phyloP scores from a whole-genome alignment of 2,113 vertebrate genomes.

The Bombycilla garrulus region DNA sequence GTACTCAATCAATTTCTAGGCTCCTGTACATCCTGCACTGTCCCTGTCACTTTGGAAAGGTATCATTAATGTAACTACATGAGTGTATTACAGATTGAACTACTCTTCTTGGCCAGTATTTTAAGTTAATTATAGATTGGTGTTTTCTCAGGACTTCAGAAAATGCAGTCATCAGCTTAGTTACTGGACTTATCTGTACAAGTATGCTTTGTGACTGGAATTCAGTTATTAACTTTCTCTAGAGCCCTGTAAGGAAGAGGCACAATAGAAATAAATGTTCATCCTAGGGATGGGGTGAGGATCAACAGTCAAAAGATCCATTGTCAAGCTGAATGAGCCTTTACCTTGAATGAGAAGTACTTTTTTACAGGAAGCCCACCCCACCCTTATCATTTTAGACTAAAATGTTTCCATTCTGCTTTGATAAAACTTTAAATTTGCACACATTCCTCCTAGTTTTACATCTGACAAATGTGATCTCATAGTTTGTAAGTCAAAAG shows the following conservation, averaged over 20 bases:
- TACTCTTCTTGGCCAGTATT: background rate
- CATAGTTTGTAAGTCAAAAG: background rate
- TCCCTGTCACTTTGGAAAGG: background rate
- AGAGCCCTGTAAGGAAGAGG: background rate
- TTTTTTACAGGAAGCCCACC: background rate
- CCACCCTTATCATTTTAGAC: background rate
- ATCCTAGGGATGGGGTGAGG: background rate
- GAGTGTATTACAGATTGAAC: background rate
- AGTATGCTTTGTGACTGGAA: background rate
- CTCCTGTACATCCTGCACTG: background rate
- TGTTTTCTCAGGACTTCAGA: background rate
- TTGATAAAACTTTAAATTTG: background rate
- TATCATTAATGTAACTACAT: background rate
- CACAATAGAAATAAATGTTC: background rate
- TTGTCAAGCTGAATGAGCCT: background rate
- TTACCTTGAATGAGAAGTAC: background rate
- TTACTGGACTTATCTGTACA: background rate
- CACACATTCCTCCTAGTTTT: background rate
- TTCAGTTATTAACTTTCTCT: background rate
- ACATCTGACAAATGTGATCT: background rate
- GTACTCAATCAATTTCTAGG: background rate
- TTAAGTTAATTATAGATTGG: background rate
- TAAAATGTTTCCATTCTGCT: background rate
- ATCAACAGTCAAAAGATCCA: background rate
- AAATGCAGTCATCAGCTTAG: background rate